phyloP scores from a whole-genome alignment of 1,140 invertebrate species.

The Melipona quadrifasciata region DNA sequence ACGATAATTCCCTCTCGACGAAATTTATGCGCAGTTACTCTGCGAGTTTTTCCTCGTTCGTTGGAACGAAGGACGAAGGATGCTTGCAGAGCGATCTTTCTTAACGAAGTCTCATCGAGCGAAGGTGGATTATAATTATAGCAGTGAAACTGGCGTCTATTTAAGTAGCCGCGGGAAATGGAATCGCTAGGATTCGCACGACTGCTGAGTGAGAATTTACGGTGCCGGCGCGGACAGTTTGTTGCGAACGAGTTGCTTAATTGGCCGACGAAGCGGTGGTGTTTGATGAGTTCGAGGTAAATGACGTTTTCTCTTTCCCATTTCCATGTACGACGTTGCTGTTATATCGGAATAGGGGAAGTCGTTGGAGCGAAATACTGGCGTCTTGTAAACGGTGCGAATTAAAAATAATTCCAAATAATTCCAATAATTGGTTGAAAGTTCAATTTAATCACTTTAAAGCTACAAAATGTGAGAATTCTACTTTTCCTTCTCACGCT shows the following conservation, averaged over 20 bases:
- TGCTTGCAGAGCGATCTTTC: not conserved
- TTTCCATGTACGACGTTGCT: not conserved
- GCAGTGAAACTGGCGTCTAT: not conserved
- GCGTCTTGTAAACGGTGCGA: not conserved
- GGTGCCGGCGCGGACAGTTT: not conserved
- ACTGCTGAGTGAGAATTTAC: not conserved
- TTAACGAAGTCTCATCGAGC: not conserved
- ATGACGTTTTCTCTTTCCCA: not conserved
- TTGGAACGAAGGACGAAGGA: constrained; percentile 10
- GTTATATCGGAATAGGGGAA: not conserved
- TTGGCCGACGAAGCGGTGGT: not conserved
- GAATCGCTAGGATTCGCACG: not conserved
- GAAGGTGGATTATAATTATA: not conserved
- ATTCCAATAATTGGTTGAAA: not conserved
- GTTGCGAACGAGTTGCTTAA: not conserved
- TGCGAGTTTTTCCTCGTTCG: constrained; percentile 15
- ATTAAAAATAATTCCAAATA: not conserved
- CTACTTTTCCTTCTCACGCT: too few relatives aligned
- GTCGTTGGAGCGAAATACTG: not conserved
- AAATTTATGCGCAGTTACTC: constrained; percentile 31
- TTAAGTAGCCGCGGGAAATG: not conserved
- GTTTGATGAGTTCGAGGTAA: not conserved
- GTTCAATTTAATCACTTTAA: too few relatives aligned
- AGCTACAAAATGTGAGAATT: too few relatives aligned
- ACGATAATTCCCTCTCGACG: not conserved